These are phyloP conservation scores for Fukomys damarensis DNA, from an alignment of 2,113 vertebrate genomes.

Conservation along the genomic window DNA sequence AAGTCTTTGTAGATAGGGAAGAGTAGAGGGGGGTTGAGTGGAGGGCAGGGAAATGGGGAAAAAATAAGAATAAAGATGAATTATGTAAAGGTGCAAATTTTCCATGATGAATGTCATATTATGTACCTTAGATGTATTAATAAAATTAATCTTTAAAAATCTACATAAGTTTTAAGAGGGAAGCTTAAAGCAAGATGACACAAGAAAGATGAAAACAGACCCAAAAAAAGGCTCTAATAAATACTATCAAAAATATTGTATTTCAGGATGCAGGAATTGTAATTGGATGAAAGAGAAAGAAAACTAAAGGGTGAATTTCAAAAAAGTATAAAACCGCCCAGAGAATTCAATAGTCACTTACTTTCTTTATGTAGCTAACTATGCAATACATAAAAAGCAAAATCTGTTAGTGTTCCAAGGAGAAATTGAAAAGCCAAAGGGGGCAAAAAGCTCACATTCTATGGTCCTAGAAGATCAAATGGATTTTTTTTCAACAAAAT, in stretches of 20 bases:
- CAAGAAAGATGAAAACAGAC: neutral
- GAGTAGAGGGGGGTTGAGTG: too few relatives aligned
- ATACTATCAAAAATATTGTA: neutral
- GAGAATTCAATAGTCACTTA: neutral
- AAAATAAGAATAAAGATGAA: too few relatives aligned
- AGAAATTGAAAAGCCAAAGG: neutral
- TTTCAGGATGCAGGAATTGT: neutral
- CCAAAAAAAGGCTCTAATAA: neutral
- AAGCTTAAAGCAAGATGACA: slow-evolving; percentile 17
- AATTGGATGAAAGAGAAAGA: slow-evolving; percentile 31
- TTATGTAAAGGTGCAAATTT: too few relatives aligned
- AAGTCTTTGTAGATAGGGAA: too few relatives aligned
- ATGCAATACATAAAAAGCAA: slow-evolving; percentile 9
- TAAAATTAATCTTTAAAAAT: too few relatives aligned
- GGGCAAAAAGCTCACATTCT: neutral
- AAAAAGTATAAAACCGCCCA: neutral
- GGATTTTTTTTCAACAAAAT: slow-evolving; percentile 41
- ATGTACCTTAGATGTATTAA: too few relatives aligned
- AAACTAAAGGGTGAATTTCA: neutral
- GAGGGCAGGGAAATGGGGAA: too few relatives aligned
- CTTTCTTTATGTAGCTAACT: neutral
- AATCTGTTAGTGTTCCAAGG: neutral
- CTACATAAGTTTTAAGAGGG: neutral
- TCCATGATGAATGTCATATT: too few relatives aligned
- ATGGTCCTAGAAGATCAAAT: slow-evolving; percentile 34